Evolutionary conservation across 2,113 vertebrate species (phyloP).

Genomic region (Lophotis ruficrista): DNA sequence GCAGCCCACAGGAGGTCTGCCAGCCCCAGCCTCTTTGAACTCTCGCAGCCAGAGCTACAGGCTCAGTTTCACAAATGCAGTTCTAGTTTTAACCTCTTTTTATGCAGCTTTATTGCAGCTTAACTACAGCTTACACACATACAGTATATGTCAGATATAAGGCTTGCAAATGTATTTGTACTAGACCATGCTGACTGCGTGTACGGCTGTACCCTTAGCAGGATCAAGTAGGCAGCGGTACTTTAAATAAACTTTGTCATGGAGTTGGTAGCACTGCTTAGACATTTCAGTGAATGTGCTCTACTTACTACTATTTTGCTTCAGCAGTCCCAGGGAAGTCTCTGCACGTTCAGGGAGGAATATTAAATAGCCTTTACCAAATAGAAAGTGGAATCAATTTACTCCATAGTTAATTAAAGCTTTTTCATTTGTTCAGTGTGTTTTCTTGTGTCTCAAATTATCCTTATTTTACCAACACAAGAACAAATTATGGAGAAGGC

Average conservation of each 20-base stretch:
- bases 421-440: not conserved
- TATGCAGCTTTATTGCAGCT: not conserved
- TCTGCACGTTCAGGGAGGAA: not conserved
- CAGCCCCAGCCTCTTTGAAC: not conserved
- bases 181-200: not conserved
- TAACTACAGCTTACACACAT: not conserved
- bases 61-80: accelerated
- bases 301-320: not conserved
- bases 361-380: not conserved
- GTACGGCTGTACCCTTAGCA: not conserved
- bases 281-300: not conserved
- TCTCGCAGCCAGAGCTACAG: not conserved
- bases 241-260: not conserved
- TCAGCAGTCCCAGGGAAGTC: not conserved
- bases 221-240: not conserved
- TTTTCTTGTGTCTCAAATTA: not conserved
- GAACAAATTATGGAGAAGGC: not conserved
- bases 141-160: not conserved
- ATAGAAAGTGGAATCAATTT: not conserved
- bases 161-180: not conserved
- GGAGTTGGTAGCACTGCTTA: not conserved
- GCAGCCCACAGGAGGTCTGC: not conserved
- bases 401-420: not conserved
- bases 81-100: not conserved
- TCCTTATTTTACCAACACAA: not conserved